Percentiles rank a stretch among this genome's conserved stretches.
Evolutionary conservation across 2,888 invertebrate species (phyloP).

Genomic region (Trileptium ribeirensis): DNA sequence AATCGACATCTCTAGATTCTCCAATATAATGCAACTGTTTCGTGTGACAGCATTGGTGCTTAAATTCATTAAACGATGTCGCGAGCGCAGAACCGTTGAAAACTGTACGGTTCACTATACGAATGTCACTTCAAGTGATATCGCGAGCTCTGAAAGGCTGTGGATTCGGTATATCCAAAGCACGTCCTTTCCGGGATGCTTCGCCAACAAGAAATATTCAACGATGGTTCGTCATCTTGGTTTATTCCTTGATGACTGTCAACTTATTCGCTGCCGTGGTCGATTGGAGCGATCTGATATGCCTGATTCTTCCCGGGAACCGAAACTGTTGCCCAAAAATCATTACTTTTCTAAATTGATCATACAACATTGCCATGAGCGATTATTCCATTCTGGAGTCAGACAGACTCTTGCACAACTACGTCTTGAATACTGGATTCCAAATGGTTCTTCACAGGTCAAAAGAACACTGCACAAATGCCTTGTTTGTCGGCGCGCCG

Average conservation of each 20-base stretch:
- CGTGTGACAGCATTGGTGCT: not conserved
- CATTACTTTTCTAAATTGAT: not conserved
- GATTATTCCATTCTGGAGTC: not conserved
- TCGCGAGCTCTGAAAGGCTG: not conserved
- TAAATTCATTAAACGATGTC: not conserved
- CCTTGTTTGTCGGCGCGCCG: not conserved
- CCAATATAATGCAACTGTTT: not conserved
- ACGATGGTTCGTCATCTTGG: not conserved
- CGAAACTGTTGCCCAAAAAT: not conserved
- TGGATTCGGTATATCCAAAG: not conserved
- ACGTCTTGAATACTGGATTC: conserved; percentile 13
- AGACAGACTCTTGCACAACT: not conserved
- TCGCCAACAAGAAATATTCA: too few relatives aligned
- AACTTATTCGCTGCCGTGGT: not conserved
- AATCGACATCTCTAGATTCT: not conserved
- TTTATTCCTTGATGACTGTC: not conserved
- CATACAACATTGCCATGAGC: not conserved
- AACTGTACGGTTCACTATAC: not conserved
- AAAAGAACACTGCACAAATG: not conserved
- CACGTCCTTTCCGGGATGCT: not conserved
- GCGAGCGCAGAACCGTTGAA: too few relatives aligned
- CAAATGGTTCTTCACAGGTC: not conserved
- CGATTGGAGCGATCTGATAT: not conserved
- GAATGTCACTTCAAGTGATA: not conserved
- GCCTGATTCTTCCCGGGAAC: not conserved